Evolutionary conservation across 2,113 vertebrate genomes (phyloP), one percentile per base, ranked within the genome.

Genomic region (Gadus chalcogrammus): DNA sequence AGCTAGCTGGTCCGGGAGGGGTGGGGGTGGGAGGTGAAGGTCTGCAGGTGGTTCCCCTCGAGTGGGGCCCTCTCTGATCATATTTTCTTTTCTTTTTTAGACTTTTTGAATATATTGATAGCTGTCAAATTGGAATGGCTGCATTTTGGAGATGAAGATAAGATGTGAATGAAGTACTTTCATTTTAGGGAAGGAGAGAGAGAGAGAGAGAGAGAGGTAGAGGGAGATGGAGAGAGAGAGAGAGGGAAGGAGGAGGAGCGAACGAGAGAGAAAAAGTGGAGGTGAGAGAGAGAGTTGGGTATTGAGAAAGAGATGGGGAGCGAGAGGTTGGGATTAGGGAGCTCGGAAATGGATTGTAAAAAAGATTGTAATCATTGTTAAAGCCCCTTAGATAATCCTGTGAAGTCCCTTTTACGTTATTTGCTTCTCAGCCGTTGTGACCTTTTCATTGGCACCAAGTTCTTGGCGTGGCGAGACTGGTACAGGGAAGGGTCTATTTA

Each of bases 361-460:
- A 65, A 55, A 27, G 38, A 55, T 48, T 65, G 3, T 59, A 70
- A 38, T 70, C 16, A 70, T 61, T 69, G 77, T 68, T 66, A 24
- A 59, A n/a, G 55, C 56, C 73, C 80, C 62, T 73, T 70, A 11
- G 7, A 63, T 77, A 28, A 83, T 78, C 68, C 73, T 72, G 69
- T 3, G 64, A 13, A 48, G 42, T 48, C 42, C 42, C 13, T 48
- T 42, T 5, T 65, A 65, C 31, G 48, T 28, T 73, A 64, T 61
- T 77, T 56, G 31, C 72, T 71, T 48, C 60, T 2, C 1, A 73
- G 68, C 69, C 74, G 70, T 70, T 65, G 70, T 82, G 84, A 85
- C 87, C 88, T 90, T 87, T 85, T 61, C 67, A 69, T 13, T 78
- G 78, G 81, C 76, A 18, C 64, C 13, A 38, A 17, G 62, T 75